Percentiles rank a stretch among this genome's conserved stretches.
Evolutionary conservation across 2,888 invertebrate species (phyloP).

Genomic region (Tridacna crocea): DNA sequence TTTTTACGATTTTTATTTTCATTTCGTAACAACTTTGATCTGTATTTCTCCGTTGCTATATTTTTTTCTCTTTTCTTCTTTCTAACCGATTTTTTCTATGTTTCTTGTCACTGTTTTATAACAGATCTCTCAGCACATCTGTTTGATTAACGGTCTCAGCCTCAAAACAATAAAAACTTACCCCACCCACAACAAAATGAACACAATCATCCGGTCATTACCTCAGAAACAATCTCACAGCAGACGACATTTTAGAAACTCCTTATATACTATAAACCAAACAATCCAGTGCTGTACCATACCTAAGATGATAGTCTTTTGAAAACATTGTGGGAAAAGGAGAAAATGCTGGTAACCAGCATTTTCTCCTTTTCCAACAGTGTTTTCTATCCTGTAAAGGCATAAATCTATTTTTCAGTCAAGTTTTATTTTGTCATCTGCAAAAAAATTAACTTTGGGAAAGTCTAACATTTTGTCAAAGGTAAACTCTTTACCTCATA

Average conservation of each 20-base stretch:
- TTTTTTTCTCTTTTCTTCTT: background rate
- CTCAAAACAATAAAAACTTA: slow-evolving; percentile 4
- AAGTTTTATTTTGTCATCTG: too few relatives aligned
- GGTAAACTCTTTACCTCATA: too few relatives aligned
- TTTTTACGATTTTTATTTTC: slow-evolving; percentile 21
- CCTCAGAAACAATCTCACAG: background rate
- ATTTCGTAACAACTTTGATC: slow-evolving; percentile 16
- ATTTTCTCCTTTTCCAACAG: too few relatives aligned
- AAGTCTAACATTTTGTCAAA: too few relatives aligned
- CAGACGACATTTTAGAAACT: background rate
- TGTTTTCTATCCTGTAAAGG: too few relatives aligned
- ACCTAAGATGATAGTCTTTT: too few relatives aligned
- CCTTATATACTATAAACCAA: too few relatives aligned
- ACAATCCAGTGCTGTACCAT: too few relatives aligned
- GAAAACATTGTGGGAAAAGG: too few relatives aligned
- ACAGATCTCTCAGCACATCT: slow-evolving; percentile 6
- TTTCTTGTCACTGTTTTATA: background rate
- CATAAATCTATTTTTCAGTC: too few relatives aligned
- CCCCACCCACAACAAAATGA: background rate
- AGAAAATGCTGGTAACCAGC: too few relatives aligned
- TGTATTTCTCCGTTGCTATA: slow-evolving; percentile 1
- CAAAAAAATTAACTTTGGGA: too few relatives aligned
- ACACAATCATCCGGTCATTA: background rate
- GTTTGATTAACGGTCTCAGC: slow-evolving; percentile 19
- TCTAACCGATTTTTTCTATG: background rate